Percentiles rank a stretch among this genome's conserved stretches.
phyloP scores from a whole-genome alignment of 92 coral and sea anemone genomes.

The Diadumene lineata region DNA sequence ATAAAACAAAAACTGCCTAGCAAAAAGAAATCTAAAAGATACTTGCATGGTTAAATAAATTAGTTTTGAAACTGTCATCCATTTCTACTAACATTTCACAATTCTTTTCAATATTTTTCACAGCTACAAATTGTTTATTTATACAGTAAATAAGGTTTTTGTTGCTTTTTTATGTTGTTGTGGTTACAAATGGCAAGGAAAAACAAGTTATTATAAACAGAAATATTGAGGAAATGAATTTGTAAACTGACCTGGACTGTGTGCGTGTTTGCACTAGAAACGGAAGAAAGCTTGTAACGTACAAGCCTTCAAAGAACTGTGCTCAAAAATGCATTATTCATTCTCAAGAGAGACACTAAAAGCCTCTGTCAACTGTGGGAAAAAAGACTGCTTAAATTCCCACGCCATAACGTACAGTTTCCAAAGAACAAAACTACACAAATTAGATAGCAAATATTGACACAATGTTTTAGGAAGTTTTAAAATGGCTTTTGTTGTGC shows the following conservation, averaged over 20 bases:
- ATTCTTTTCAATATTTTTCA: too few species aligned
- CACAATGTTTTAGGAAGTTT: conserved; percentile 5
- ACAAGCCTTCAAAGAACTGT: too few species aligned
- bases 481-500: conserved; percentile 8
- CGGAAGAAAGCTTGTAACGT: too few species aligned
- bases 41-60: background rate
- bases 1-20: background rate
- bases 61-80: background rate
- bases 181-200: background rate
- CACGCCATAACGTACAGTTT: conserved; percentile 8
- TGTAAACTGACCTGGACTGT: background rate
- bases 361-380: conserved; percentile 17
- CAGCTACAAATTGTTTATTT: too few species aligned
- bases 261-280: background rate
- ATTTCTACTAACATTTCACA: background rate
- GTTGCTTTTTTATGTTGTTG: background rate
- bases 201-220: background rate
- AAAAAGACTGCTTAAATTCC: conserved; percentile 3
- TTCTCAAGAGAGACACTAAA: too few species aligned
- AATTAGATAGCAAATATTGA: conserved; percentile 33
- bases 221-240: background rate
- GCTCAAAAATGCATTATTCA: background rate
- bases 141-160: background rate
- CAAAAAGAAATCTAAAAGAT: background rate
- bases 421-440: background rate